phyloP scores from a whole-genome alignment of 2,888 invertebrate species.

The Brenthis ino region DNA sequence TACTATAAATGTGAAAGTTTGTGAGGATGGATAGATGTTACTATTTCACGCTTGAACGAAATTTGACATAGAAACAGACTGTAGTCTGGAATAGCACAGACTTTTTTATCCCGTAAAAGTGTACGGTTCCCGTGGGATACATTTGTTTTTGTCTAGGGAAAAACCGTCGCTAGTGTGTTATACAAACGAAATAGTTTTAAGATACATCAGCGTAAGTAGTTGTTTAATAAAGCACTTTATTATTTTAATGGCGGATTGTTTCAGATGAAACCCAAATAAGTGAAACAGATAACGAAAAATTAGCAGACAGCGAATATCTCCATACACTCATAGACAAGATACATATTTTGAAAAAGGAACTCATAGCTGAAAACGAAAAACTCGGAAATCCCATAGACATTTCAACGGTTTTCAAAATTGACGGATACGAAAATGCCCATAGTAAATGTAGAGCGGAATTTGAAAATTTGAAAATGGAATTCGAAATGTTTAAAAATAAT shows the following conservation, averaged over 20 bases:
- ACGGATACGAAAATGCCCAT: slow-evolving; percentile 73
- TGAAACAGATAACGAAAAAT: slow-evolving; percentile 74
- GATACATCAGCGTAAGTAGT: no score
- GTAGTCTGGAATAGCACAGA: no score
- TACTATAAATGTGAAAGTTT: no score
- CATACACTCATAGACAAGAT: slow-evolving; percentile 85
- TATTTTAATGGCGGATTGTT: slow-evolving; percentile 25
- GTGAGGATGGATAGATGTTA: no score
- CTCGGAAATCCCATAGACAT: slow-evolving; percentile 84
- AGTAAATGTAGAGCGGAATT: slow-evolving; percentile 85
- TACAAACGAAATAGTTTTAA: no score
- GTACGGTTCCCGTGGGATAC: no score
- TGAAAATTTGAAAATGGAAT: slow-evolving; percentile 84
- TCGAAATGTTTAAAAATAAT: slow-evolving; percentile 79
- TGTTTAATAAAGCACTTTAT: no score
- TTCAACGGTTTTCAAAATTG: slow-evolving; percentile 74
- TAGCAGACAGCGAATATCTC: slow-evolving; percentile 76
- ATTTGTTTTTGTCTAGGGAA: no score
- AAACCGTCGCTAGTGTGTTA: no score
- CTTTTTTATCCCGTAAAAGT: no score
- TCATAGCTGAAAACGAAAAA: slow-evolving; percentile 83
- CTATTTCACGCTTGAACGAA: no score
- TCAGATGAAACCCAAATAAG: slow-evolving; percentile 57
- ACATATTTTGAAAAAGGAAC: slow-evolving; percentile 83
- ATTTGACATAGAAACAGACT: no score